Conservation (phyloP, 2,113 vertebrate species). For the Apaloderma vittatum region DNA sequence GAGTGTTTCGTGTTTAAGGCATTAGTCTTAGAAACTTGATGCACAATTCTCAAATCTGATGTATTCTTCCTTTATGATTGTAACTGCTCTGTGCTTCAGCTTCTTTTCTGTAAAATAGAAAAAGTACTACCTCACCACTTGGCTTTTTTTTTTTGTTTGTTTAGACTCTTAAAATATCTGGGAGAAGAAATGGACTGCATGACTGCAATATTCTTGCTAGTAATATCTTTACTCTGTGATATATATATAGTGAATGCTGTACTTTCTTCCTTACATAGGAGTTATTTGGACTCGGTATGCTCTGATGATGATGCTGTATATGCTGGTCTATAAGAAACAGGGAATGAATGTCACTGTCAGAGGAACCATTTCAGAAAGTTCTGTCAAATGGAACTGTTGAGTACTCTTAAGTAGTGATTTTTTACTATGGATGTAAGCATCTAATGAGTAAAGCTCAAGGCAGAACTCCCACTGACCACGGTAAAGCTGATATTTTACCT, state of each 20-base stretch:
- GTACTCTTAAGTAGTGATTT: background rate
- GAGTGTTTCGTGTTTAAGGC: background rate
- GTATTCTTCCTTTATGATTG: background rate
- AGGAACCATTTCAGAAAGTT: background rate
- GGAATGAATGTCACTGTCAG: background rate
- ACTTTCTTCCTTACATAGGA: background rate
- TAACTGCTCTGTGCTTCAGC: background rate
- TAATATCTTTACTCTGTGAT: background rate
- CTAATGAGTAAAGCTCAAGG: background rate
- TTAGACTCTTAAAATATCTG: background rate
- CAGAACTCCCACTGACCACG: background rate
- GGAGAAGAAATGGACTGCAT: background rate
- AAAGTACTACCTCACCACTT: background rate
- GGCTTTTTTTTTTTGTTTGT: background rate
- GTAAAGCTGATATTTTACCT: background rate
- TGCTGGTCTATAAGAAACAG: background rate
- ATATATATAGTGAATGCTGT: background rate
- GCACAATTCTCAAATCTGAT: background rate
- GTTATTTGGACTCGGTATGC: background rate
- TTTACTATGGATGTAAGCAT: background rate
- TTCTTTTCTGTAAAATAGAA: background rate
- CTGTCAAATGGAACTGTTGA: background rate
- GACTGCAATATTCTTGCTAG: background rate
- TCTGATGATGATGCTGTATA: background rate
- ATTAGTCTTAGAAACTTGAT: background rate